Percentiles rank a stretch among this genome's conserved stretches.
Conservation (phyloP, 92 coral and sea anemone species). For the Epizoanthus illoricatus region DNA sequence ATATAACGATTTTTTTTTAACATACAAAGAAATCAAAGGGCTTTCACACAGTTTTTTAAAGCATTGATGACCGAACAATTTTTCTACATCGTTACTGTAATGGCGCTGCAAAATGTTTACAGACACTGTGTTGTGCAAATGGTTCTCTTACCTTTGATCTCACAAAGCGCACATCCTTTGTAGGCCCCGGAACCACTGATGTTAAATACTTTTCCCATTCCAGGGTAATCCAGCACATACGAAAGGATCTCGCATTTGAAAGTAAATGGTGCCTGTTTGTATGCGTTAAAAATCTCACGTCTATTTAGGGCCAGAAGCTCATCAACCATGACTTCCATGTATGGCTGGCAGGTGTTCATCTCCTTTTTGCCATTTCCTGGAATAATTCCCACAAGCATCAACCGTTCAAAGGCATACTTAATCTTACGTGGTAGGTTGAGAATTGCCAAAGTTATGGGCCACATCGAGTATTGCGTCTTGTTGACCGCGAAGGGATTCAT, state of each 20-base stretch:
- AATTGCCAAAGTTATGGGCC: constrained; percentile 43
- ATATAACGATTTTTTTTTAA: too few relatives aligned
- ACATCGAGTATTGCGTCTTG: constrained; percentile 45
- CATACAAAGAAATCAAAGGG: too few relatives aligned
- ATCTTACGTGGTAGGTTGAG: constrained; percentile 30
- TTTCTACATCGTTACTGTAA: too few relatives aligned
- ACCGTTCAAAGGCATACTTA: constrained; percentile 29
- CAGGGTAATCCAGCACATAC: constrained; percentile 40
- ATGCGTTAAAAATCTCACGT: constrained; percentile 7
- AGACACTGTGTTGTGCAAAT: too few relatives aligned
- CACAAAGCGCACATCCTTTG: constrained; percentile 35
- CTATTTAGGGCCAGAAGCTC: constrained; percentile 36
- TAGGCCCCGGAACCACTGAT: constrained; percentile 36
- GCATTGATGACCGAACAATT: too few relatives aligned
- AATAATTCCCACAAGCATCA: constrained; percentile 31
- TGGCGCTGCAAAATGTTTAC: too few relatives aligned
- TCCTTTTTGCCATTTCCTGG: constrained; percentile 43
- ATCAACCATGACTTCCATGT: constrained; percentile 41
- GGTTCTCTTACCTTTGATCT: constrained; percentile 31
- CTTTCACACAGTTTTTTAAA: background rate
- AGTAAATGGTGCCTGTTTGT: constrained; percentile 24
- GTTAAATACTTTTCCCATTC: constrained; percentile 40
- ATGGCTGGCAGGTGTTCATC: constrained; percentile 30
- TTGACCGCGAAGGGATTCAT: constrained; percentile 37
- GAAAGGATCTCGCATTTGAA: constrained; percentile 23